Percentiles rank a stretch among this genome's conserved stretches.
These are phyloP conservation scores for Heterochromis multidens DNA, from an alignment of 2,113 vertebrate species.

Conservation along the genomic window DNA sequence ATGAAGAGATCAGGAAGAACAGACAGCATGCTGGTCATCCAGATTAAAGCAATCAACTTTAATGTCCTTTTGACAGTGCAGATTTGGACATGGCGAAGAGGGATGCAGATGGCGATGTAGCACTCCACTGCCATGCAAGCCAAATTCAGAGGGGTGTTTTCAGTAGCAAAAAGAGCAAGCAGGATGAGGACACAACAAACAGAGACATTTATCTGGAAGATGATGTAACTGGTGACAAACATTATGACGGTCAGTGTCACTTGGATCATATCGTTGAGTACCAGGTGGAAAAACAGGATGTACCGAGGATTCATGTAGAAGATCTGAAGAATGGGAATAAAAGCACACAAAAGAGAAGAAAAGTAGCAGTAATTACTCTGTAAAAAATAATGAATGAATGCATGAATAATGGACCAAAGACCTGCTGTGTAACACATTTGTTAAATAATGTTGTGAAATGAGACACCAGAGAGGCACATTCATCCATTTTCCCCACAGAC, in stretches of 20 bases:
- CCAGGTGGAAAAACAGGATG: slow-evolving; percentile 65
- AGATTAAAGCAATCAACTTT: slow-evolving; percentile 55
- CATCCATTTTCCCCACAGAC: too few relatives aligned
- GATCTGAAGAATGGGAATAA: slow-evolving; percentile 5
- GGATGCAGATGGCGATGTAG: slow-evolving; percentile 69
- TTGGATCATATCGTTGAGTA: slow-evolving; percentile 69
- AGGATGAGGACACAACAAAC: slow-evolving; percentile 28
- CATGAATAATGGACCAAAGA: neutral
- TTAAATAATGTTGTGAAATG: slow-evolving; percentile 51
- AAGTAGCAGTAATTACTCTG: neutral
- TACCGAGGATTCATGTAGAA: slow-evolving; percentile 63
- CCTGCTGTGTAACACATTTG: slow-evolving; percentile 8
- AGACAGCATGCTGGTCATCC: slow-evolving; percentile 44
- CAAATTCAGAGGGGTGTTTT: slow-evolving; percentile 69
- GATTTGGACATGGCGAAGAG: slow-evolving; percentile 58
- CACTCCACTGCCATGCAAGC: slow-evolving; percentile 73
- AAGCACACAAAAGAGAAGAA: neutral
- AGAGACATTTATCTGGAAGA: slow-evolving; percentile 31
- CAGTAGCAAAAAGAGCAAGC: slow-evolving; percentile 22
- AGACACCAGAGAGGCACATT: neutral
- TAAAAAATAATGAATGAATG: slow-evolving; percentile 17
- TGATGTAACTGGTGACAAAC: slow-evolving; percentile 52
- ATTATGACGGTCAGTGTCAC: slow-evolving; percentile 29
- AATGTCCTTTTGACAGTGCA: slow-evolving; percentile 61
- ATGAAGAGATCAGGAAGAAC: slow-evolving; percentile 58